Conservation (phyloP, 2,888 invertebrate genomes). For the Drosophila paracracens region DNA sequence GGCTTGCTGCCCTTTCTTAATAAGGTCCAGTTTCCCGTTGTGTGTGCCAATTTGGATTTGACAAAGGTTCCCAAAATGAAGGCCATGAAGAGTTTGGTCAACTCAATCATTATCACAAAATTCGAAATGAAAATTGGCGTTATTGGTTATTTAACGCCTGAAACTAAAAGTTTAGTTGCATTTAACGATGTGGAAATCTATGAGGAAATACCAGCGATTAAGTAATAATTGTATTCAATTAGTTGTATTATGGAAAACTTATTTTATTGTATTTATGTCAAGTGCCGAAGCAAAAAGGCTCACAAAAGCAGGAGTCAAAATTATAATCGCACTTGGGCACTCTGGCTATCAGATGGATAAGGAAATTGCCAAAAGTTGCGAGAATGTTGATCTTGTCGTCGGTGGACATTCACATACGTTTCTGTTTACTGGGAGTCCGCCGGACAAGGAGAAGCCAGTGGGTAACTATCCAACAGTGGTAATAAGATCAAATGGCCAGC, state of each 20-base stretch:
- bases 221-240: slow-evolving; percentile 45
- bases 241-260: not conserved
- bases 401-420: slow-evolving; percentile 96
- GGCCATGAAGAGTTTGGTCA: slow-evolving; percentile 87
- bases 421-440: slow-evolving; percentile 90
- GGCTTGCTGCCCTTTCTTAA: slow-evolving; percentile 8
- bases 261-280: not conserved
- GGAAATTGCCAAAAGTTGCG: slow-evolving; percentile 90
- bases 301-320: slow-evolving; percentile 88
- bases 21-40: slow-evolving; percentile 46
- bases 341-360: slow-evolving; percentile 91
- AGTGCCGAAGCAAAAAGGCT: slow-evolving; percentile 87
- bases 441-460: slow-evolving; percentile 88
- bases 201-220: slow-evolving; percentile 89
- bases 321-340: slow-evolving; percentile 94
- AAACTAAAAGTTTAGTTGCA: slow-evolving; percentile 87
- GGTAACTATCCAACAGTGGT: slow-evolving; percentile 92
- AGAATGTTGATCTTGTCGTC: slow-evolving; percentile 92
- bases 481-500: slow-evolving; percentile 88
- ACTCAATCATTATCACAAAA: slow-evolving; percentile 87
- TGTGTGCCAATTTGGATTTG: slow-evolving; percentile 90
- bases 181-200: slow-evolving; percentile 86
- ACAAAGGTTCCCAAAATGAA: not conserved
- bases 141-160: slow-evolving; percentile 92
- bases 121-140: slow-evolving; percentile 89